Conservation (phyloP, 2,888 invertebrate genomes). For the Germaria angustata region DNA sequence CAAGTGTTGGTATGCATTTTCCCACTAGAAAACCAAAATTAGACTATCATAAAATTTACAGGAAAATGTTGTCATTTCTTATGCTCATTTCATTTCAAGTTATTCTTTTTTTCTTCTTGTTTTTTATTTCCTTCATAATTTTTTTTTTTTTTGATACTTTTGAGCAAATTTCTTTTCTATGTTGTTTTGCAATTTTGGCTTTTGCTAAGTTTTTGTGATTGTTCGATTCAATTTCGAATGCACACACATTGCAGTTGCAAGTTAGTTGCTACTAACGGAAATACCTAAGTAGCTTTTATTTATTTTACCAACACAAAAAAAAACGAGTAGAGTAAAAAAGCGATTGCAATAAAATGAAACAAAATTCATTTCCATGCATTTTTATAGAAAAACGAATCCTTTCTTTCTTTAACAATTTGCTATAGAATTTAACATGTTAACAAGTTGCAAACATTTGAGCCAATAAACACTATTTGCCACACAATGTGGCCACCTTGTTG, state of each 20-base stretch:
- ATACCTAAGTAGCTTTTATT: conserved; percentile 60
- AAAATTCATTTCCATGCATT: conserved; percentile 52
- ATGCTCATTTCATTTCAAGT: conserved; percentile 24
- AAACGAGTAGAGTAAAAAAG: not conserved
- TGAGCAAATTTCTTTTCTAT: conserved; percentile 41
- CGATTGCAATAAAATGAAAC: conserved; percentile 6
- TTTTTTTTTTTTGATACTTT: conserved; percentile 32
- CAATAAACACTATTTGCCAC: conserved; percentile 63
- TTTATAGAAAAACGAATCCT: conserved; percentile 16
- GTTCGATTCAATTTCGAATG: conserved; percentile 7
- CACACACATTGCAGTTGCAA: conserved; percentile 23
- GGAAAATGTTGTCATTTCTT: conserved; percentile 63
- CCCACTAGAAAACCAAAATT: conserved; percentile 53
- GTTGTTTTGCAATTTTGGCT: conserved; percentile 30
- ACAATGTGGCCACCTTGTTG: conserved; percentile 64
- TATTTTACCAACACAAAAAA: conserved; percentile 40
- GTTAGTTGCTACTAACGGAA: conserved; percentile 52
- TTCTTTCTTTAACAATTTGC: conserved; percentile 10
- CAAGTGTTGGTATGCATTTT: conserved; percentile 11
- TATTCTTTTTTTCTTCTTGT: not conserved
- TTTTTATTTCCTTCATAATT: not conserved
- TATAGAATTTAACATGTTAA: conserved; percentile 56
- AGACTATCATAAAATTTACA: conserved; percentile 64
- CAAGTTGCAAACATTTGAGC: conserved; percentile 60
- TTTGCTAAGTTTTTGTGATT: conserved; percentile 24